Base-by-base conservation (phyloP, 92 coral and sea anemone genomes). In the Montipora capitata region DNA sequence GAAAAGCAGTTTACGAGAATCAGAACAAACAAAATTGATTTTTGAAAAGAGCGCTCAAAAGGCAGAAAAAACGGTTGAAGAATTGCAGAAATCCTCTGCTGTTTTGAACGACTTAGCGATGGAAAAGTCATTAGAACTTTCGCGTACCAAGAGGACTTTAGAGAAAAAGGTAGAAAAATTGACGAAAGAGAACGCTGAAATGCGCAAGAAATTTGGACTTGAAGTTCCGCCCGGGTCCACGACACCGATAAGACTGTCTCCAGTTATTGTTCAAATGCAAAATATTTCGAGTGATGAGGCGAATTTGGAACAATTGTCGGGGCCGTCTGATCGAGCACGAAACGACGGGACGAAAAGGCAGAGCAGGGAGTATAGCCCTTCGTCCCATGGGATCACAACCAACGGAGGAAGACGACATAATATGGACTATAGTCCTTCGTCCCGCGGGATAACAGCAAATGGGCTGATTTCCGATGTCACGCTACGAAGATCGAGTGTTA, bases 121-220 rank as follows among this genome's bases (percentile, higher is more conserved):
- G 99, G 99, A 97, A 74, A 97, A 95, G 51, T 92, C 99, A 2
- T 88, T 96, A 16, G 99, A 97, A 68, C 93, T 97, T 39, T 97
- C 99, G 3, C 95, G 96, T 15, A 92, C 93, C 3, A 94, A 88
- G 83, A 88, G 98, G 68, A 85, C 92, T 11, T 78, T 96, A 12
- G 99, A 97, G 71, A 94, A 92, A 72, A 97, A 94, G 88, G 93
- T 96, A 59, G 99, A 97, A 42, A 97, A 91, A 85, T 87, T 97
- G 16, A 79, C 64, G 12, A 96, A 94, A 75, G 99, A 97, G 59
- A 97, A 97, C 65, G 87, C 80, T 43, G 98, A 97, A 66, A 77
- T 91, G 68, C 94, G 90, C 67, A 92, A 87, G 85, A 96, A 95
- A 90, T 70, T 91, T 58, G 96, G 93, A 7, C 85, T 64, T 14